Conservation (phyloP, 2,797 vertebrate genomes). For the Eulemur coronatus region DNA sequence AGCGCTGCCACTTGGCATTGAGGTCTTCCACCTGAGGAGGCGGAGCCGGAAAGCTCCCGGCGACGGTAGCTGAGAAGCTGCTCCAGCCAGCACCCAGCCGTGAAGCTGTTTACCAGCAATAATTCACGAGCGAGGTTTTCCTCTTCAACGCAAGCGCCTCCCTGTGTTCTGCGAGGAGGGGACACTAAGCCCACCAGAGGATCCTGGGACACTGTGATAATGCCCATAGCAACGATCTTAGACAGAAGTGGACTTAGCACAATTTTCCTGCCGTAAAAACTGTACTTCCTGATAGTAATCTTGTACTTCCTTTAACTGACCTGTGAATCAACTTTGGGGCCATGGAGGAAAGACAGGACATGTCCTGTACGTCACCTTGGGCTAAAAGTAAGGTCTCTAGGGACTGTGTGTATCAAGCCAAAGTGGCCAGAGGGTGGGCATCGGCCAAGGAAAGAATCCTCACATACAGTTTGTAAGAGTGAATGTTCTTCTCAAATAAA, state of each 20-base stretch:
- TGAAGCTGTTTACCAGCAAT: background rate
- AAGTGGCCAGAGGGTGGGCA: background rate
- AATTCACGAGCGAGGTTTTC: background rate
- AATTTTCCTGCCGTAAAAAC: background rate
- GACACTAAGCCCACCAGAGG: background rate
- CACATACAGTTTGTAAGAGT: accelerated
- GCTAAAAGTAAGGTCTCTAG: background rate
- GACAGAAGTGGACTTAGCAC: too few species aligned
- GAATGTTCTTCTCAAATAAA: background rate
- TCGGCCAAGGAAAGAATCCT: background rate
- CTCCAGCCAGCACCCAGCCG: background rate
- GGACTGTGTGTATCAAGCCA: background rate
- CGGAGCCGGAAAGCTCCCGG: background rate
- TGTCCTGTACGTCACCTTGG: background rate
- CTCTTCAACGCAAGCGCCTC: background rate
- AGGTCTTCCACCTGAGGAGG: slow-evolving; percentile 91
- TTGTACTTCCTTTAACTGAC: background rate
- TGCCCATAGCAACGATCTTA: accelerated
- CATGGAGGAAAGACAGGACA: background rate
- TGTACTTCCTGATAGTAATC: background rate
- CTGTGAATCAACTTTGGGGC: too few species aligned
- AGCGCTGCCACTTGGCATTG: slow-evolving; percentile 96
- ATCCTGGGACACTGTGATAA: background rate
- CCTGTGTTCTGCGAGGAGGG: background rate
- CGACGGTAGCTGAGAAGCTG: too few species aligned